These are phyloP conservation scores for Chaetophractus vellerosus DNA, from an alignment of 2,797 vertebrate genomes.

Conservation along the genomic window DNA sequence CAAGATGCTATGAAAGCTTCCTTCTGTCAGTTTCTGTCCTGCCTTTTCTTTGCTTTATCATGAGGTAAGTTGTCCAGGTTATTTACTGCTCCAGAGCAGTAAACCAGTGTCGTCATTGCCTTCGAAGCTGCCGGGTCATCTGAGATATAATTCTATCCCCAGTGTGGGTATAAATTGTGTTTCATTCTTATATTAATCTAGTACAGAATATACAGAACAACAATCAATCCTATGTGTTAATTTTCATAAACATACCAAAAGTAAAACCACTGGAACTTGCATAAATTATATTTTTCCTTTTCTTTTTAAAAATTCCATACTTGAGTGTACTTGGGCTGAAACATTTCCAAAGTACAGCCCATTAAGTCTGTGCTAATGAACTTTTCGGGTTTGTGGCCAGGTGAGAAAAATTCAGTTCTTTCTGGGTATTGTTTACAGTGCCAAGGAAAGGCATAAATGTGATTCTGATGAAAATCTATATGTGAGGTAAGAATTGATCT, in stretches of 20 bases:
- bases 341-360: not conserved
- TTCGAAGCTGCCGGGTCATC: not conserved
- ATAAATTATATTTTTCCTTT: not conserved
- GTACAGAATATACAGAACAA: not conserved
- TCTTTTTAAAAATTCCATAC: not conserved
- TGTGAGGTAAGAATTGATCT: not conserved
- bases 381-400: not conserved
- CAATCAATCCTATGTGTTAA: not conserved
- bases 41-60: not conserved
- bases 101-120: not conserved
- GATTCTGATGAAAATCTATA: not conserved
- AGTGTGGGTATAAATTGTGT: not conserved
- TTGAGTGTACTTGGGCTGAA: not conserved
- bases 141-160: not conserved
- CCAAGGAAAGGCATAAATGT: not conserved
- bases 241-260: not conserved
- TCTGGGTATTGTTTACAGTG: not conserved
- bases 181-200: conserved; percentile 44
- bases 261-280: not conserved
- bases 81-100: not conserved
- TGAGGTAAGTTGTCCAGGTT: not conserved
- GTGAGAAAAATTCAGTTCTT: conserved; percentile 2
- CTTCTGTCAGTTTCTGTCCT: not conserved
- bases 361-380: not conserved
- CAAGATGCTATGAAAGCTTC: not conserved